Base-by-base conservation (phyloP, 1,140 invertebrate species). In the Wasmannia auropunctata region DNA sequence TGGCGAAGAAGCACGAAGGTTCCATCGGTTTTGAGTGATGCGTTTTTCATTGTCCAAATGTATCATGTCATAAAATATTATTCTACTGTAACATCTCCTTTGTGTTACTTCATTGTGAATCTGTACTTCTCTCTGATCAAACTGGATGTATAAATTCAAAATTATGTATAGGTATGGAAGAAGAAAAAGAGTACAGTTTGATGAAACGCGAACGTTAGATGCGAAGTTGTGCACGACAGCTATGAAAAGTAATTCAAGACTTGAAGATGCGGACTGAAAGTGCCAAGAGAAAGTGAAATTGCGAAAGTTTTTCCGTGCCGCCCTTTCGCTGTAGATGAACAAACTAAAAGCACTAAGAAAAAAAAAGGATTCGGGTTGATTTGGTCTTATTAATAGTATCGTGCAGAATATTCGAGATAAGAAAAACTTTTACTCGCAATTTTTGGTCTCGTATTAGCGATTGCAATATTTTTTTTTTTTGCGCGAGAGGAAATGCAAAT, bases 271-370 rank as follows among this genome's bases (percentile, higher is more conserved):
- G 16, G 5, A 14, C 0, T 10, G 10, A 10, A 70, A 70, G 25
- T 54, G 34, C 7, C 25, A 81, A 81, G 10, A 56, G 25, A 43
- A 56, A 70, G 34, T 16, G 8, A 81, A 70, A 56, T 56, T 70
- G 49, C 25, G 10, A 40, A 54, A 70, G 34, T 70, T 65, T 54
- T 43, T 25, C 43, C 22, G 11, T 16, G 28, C 16, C 22, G 16
- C 7, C 4, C 8, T 72, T 43, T 14, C 7, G 4, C 11, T 3
- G 19, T 56, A 70, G 19, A 81, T 22, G 16, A 54, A 14, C 5
- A 31, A 69, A 81, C 19, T 25, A 11, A 31, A 56, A 72, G 11
- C 7, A 22, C 2, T 16, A 51, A 4, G n/a, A 58, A 51, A 34
- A 54, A 10, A 31, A 4, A 7, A 63, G n/a, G n/a, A n/a, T 4